phyloP scores from a whole-genome alignment of 35 echinoderm and acorn worm genomes.

The Ophiothrix spiculata region DNA sequence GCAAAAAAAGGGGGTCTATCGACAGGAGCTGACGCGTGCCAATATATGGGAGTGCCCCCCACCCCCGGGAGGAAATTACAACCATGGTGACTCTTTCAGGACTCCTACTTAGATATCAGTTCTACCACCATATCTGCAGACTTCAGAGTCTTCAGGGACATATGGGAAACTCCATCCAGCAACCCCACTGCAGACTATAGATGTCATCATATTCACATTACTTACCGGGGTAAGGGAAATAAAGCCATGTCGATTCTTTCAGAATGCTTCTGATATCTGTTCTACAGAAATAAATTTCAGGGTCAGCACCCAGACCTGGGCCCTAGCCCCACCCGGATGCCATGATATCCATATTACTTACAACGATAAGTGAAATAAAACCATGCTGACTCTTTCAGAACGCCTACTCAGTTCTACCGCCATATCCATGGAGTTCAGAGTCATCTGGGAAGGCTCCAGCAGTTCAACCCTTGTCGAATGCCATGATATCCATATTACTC shows the following conservation, averaged over 20 bases:
- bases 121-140: neutral
- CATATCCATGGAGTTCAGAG: neutral
- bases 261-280: conserved; percentile 53
- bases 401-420: conserved; percentile 50
- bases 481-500: neutral
- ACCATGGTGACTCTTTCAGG: neutral
- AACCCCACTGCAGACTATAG: neutral
- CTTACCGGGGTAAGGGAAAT: conserved; percentile 70
- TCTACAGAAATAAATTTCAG: conserved; percentile 29
- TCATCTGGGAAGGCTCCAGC: neutral
- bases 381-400: conserved; percentile 58
- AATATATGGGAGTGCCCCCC: no score
- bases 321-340: neutral
- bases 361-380: conserved; percentile 62
- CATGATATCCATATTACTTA: conserved; percentile 1
- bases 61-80: neutral
- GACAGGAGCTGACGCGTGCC: no score
- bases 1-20: no score
- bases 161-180: neutral
- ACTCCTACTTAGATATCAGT: neutral
- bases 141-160: neutral
- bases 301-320: neutral
- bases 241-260: conserved; percentile 56
- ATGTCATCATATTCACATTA: neutral
- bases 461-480: neutral